A percentile compares a stretch with the other conserved stretches of the same genome.
Conservation (phyloP, 2,113 vertebrate genomes). For the Chaenocephalus aceratus region DNA sequence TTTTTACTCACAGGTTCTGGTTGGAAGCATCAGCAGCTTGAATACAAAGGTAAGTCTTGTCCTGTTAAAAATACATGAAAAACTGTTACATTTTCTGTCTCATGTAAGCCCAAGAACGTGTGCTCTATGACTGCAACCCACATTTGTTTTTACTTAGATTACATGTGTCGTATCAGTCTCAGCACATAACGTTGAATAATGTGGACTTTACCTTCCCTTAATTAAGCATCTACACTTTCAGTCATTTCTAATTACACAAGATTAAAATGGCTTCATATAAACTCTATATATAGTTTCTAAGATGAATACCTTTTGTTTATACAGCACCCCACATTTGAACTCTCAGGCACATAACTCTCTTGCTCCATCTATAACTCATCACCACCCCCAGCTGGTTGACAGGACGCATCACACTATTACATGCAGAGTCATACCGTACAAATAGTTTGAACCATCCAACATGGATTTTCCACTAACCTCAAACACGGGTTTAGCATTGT, state of each 20-base stretch:
- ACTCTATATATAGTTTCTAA: background rate
- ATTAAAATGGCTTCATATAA: background rate
- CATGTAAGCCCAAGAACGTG: background rate
- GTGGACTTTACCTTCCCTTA: background rate
- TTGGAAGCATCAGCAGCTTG: constrained; percentile 88
- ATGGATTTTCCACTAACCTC: constrained; percentile 78
- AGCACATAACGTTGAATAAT: background rate
- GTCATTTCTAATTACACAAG: background rate
- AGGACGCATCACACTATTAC: constrained; percentile 41
- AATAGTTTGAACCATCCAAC: constrained; percentile 2
- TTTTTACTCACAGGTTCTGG: constrained; percentile 89
- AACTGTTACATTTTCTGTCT: background rate
- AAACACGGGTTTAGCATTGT: constrained; percentile 86
- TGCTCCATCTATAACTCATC: constrained; percentile 40
- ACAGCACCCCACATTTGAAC: background rate
- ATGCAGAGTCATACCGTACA: background rate
- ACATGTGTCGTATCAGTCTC: background rate
- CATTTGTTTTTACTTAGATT: background rate
- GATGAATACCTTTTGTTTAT: background rate
- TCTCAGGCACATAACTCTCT: background rate
- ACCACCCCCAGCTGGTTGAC: constrained; percentile 75
- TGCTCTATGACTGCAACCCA: background rate
- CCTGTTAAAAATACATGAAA: constrained; percentile 75
- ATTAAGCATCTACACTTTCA: constrained; percentile 6
- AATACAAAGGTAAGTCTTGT: constrained; percentile 91